Conservation (phyloP, 2,113 vertebrate genomes). For the Agapornis roseicollis region DNA sequence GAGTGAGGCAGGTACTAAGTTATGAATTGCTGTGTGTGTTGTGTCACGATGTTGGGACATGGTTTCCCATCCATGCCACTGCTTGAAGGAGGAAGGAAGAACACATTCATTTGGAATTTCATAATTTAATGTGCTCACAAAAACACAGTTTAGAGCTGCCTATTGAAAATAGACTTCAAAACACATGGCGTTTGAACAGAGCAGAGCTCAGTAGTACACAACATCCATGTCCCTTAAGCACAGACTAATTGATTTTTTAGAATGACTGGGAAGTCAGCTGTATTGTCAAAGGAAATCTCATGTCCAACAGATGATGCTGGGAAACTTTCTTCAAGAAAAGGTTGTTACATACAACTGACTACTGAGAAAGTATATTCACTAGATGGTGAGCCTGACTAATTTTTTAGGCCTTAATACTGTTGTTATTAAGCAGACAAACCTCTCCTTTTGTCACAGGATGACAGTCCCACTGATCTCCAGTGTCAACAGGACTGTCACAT, state of each 20-base stretch:
- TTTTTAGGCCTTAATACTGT: not conserved
- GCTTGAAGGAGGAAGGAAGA: not conserved
- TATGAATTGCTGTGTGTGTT: not conserved
- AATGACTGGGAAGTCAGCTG: not conserved
- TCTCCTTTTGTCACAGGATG: not conserved
- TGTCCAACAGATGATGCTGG: not conserved
- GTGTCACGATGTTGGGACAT: not conserved
- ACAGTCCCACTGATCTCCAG: not conserved
- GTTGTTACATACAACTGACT: not conserved
- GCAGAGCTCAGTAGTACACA: not conserved
- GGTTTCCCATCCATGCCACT: not conserved
- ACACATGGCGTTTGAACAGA: not conserved
- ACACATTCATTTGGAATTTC: not conserved
- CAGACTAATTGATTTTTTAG: not conserved
- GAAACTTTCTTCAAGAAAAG: not conserved
- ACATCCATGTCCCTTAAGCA: not conserved
- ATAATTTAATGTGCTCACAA: not conserved
- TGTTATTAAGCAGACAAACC: not conserved
- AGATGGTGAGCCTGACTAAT: not conserved
- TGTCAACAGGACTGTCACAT: not conserved
- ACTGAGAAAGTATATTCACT: not conserved
- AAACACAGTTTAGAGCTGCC: not conserved
- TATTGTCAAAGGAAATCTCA: not conserved
- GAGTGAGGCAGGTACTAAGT: not conserved
- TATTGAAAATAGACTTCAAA: not conserved